Evolutionary conservation across 2,113 vertebrate species (phyloP), one percentile per base, ranked within the genome.

Genomic region (Scortum barcoo): DNA sequence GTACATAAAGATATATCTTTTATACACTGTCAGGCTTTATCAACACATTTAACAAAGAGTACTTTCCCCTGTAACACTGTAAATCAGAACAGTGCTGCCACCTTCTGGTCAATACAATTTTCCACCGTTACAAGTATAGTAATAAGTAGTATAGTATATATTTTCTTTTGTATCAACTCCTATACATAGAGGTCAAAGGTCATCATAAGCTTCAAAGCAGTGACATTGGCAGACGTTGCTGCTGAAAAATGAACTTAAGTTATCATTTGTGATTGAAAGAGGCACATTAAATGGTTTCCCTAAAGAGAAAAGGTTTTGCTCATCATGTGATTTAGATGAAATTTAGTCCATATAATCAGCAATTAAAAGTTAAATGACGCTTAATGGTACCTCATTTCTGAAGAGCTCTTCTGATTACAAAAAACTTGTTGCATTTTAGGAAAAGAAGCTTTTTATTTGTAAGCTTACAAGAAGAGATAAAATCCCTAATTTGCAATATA

Each of bases 1-100:
- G 8, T 5, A 71, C 20, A 85, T 16, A 68, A 17, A 78, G 0
- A 77, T 2, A 75, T 0, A 54, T 3, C 16, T 51, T 20, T 7
- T 56, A 5, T 3, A 16, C 6, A 46, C 1, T 22, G 7, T 40
- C 40, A 58, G 44, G 33, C 7, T 48, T n/a, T 24, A 19, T 20
- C 2, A 60, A 33, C 3, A 36, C 56, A n/a, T 60, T 17, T 13
- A 69, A 13, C 20, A 57, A 17, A 30, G n/a, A n/a, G n/a, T n/a
- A n/a, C n/a, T 20, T 48, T 40, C 44, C 22, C 1, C 14, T 63
- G 24, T 30, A 5, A 42, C 12, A 12, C 28, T 61, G 9, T 12
- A 26, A 17, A 24, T 33, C 2, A 90, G 77, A 4, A 22, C 86
- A 81, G 78, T 71, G 76, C 84, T 85, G 86, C 89, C 91, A 83